Percentiles rank a stretch among this genome's conserved stretches.
phyloP scores from a whole-genome alignment of 2,113 vertebrate genomes.

The Mirza zaza region DNA sequence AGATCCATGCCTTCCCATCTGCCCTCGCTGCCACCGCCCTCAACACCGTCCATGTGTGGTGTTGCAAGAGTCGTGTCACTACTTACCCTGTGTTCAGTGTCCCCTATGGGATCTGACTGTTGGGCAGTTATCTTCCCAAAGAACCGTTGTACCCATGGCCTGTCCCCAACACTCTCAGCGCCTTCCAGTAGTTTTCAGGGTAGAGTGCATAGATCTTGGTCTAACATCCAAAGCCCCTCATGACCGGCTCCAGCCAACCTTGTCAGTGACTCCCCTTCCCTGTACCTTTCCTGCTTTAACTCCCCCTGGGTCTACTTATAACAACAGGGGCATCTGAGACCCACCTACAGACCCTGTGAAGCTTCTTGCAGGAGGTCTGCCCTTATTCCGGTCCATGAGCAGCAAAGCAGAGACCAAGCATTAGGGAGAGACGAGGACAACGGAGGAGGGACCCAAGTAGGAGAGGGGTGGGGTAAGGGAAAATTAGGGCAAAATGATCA shows the following conservation, averaged over 20 bases:
- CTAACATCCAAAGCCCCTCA: neutral
- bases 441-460: rapidly evolving
- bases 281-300: neutral
- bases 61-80: neutral
- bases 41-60: rapidly evolving
- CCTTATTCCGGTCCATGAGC: neutral
- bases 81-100: neutral
- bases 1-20: neutral
- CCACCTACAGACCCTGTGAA: neutral
- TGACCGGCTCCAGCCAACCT: neutral
- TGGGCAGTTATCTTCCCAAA: neutral
- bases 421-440: neutral
- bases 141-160: rapidly evolving
- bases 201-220: neutral
- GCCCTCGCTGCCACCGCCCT: neutral
- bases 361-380: neutral
- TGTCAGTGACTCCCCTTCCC: neutral
- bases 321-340: neutral
- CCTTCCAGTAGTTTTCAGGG: neutral
- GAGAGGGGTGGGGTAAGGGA: neutral
- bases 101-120: neutral
- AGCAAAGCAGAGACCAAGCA: neutral
- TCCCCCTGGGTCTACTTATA: neutral
- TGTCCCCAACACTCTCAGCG: neutral
- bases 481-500: neutral